These are phyloP conservation scores for Gulo gulo DNA, from an alignment of 2,113 vertebrate species.

Conservation along the genomic window DNA sequence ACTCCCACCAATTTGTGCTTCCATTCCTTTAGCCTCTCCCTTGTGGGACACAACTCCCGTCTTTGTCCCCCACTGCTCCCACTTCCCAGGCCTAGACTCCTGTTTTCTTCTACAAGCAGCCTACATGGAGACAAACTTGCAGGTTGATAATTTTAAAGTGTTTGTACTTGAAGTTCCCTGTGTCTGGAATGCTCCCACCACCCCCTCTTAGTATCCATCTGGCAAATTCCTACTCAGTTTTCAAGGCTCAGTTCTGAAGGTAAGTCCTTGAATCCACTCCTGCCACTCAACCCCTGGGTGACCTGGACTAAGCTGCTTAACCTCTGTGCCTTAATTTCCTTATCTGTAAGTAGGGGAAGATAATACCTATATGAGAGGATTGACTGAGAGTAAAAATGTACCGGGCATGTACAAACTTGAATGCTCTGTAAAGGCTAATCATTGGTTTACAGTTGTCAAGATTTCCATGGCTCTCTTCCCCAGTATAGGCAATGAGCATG, in stretches of 20 bases:
- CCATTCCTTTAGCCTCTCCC: not conserved
- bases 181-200: not conserved
- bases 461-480: not conserved
- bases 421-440: not conserved
- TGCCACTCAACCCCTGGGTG: not conserved
- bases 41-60: not conserved
- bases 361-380: not conserved
- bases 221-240: not conserved
- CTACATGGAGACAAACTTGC: not conserved
- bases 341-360: not conserved
- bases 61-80: rapidly evolving
- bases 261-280: not conserved
- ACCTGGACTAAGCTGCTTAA: not conserved
- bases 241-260: not conserved
- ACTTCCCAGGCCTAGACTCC: not conserved
- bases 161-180: not conserved
- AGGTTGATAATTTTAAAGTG: not conserved
- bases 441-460: not conserved
- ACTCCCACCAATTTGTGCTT: not conserved
- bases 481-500: not conserved
- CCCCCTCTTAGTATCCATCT: not conserved
- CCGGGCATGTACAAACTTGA: not conserved
- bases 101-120: not conserved
- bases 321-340: not conserved
- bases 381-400: not conserved